Evolutionary conservation across 2,797 vertebrate genomes (phyloP).

Genomic region (Acanthurus lineatus): DNA sequence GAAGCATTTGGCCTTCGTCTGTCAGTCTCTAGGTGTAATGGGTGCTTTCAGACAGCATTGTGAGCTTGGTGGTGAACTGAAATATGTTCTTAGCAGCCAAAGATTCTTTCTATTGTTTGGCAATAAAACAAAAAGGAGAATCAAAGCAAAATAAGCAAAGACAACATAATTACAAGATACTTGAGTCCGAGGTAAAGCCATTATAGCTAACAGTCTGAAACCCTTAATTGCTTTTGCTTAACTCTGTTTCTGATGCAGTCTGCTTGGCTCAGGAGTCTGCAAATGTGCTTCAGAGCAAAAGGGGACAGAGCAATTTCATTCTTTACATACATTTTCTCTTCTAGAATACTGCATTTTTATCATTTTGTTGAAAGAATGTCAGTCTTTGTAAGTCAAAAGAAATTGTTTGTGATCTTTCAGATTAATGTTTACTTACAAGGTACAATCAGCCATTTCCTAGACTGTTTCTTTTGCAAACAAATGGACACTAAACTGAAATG

Average conservation of each 20-base stretch:
- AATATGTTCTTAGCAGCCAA: constrained; percentile 9
- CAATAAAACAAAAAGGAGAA: constrained; percentile 9
- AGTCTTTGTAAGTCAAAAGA: not conserved
- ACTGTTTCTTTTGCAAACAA: no score
- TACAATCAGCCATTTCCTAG: no score
- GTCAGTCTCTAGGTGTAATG: not conserved
- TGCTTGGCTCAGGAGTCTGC: constrained; percentile 35
- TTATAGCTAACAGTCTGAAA: constrained; percentile 59
- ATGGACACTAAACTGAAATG: no score
- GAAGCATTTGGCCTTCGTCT: not conserved
- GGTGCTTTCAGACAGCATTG: not conserved
- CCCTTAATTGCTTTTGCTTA: constrained; percentile 65
- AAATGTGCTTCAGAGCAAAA: constrained; percentile 20
- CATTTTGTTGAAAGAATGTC: no score
- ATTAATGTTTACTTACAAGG: no score
- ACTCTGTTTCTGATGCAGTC: constrained; percentile 41
- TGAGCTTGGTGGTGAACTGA: constrained; percentile 6
- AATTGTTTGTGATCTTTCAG: not conserved
- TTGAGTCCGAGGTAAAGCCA: constrained; percentile 40
- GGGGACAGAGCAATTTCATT: no score
- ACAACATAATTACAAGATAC: constrained; percentile 58
- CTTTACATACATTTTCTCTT: no score
- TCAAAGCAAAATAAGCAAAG: constrained; percentile 29
- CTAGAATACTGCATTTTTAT: no score
- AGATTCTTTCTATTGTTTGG: not conserved